Percentiles rank a stretch among this genome's conserved stretches.
Evolutionary conservation across 2,888 invertebrate species (phyloP).

Genomic region (Stramonita haemastoma): DNA sequence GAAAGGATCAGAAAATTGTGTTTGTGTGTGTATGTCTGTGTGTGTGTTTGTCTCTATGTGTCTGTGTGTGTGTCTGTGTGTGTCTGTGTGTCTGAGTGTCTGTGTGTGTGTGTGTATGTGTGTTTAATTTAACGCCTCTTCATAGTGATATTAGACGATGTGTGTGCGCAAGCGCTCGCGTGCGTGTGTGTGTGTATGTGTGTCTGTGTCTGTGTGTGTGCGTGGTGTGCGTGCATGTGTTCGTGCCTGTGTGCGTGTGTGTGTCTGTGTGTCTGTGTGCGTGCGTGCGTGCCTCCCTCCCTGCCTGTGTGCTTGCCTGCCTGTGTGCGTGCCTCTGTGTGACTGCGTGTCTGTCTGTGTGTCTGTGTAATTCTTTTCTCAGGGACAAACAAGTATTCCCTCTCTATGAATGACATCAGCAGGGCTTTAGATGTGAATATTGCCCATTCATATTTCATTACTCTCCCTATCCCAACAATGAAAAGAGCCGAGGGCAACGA

Average conservation of each 20-base stretch:
- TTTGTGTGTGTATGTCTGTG: too few species aligned
- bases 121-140: too few species aligned
- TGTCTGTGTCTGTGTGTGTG: neutral
- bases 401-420: too few species aligned
- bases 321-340: neutral
- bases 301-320: neutral
- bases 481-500: too few species aligned
- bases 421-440: too few species aligned
- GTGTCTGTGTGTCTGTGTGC: slow-evolving; percentile 9
- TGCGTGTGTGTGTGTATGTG: neutral
- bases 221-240: neutral
- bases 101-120: neutral
- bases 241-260: neutral
- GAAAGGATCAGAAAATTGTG: too few species aligned
- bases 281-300: neutral
- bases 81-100: neutral
- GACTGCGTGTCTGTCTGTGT: neutral
- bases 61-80: slow-evolving; percentile 2
- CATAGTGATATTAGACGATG: too few species aligned
- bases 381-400: too few species aligned
- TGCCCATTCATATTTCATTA: too few species aligned
- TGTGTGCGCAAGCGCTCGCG: too few species aligned
- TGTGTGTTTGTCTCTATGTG: neutral
- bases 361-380: neutral
- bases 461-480: too few species aligned